Base-by-base conservation (phyloP, 2,797 vertebrate species). In the Coracias cyanogaster region DNA sequence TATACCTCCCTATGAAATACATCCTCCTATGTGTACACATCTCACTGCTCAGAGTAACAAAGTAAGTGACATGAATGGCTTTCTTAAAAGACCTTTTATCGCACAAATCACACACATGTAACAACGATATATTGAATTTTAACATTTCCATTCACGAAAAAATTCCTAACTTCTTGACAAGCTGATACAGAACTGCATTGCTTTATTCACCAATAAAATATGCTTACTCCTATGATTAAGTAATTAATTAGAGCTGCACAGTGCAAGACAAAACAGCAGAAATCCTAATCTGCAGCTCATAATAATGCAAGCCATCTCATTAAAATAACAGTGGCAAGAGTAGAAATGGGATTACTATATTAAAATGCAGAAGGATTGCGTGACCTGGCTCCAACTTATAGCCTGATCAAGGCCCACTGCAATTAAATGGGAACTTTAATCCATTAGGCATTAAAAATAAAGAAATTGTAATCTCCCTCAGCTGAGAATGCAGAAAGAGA, bases 371-470 rank as follows among this genome's bases (percentile, higher is more conserved):
- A 90, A 90, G 78, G 82, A 86, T 24, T 94, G 49, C 71, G 84
- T 84, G 88, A 89, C 57, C 77, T 45, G 21, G 61, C 74, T 96
- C 64, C 78, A 90, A 54, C 1, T 86, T 82, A 73, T 1, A 91
- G 93, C 69, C 82, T 66, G 72, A 96, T 96, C 89, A 86, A 96
- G 82, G 74, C 62, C 52, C 77, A 90, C n/a, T 55, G 65, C 93
- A 95, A 93, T 92, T 43, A 94, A 94, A 91, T 77, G 70, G 85
- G 71, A 89, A 93, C 70, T 94, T 88, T 86, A 93, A 90, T 91
- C 91, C 88, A 58, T 89, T 84, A 94, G 77, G 90, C 80, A 83
- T 91, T 74, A 95, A 92, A 96, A 94, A 90, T 45, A 92, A 92
- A 82, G 49, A 72, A 94, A 86, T 10, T 73, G 51, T 91, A 93